These are phyloP conservation scores for Rhyzopertha dominica DNA, from an alignment of 1,140 invertebrate species.

Conservation along the genomic window DNA sequence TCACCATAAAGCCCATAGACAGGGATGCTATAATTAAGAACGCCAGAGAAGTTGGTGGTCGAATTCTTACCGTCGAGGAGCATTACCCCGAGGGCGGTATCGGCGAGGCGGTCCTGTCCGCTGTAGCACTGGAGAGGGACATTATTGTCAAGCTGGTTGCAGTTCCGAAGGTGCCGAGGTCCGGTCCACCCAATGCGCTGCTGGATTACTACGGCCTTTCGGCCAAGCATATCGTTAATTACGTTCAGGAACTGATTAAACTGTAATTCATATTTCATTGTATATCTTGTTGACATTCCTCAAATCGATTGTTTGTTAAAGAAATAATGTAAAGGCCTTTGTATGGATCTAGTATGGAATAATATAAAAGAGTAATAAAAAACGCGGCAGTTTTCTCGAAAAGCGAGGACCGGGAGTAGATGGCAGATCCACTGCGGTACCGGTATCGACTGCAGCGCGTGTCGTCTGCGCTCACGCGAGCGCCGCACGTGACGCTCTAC, in stretches of 20 bases:
- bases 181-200: slow-evolving; percentile 79
- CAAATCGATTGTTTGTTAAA: no score
- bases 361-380: no score
- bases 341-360: no score
- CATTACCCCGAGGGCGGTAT: slow-evolving; percentile 95
- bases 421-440: no score
- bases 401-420: no score
- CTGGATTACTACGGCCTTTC: slow-evolving; percentile 88
- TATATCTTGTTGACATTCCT: no score
- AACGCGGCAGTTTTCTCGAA: no score
- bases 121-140: slow-evolving; percentile 66
- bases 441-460: no score
- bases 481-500: slow-evolving; percentile 15
- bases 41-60: slow-evolving; percentile 74
- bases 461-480: slow-evolving; percentile 15
- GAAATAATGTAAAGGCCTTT: no score
- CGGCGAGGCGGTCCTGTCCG: slow-evolving; percentile 88
- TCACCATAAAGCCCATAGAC: slow-evolving; percentile 96
- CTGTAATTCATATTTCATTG: no score
- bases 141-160: slow-evolving; percentile 80
- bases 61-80: slow-evolving; percentile 92
- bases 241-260: slow-evolving; percentile 61
- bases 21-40: slow-evolving; percentile 67
- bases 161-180: slow-evolving; percentile 84
- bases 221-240: slow-evolving; percentile 69